Conservation (phyloP, 2,113 vertebrate species). For the Antechinus stuartii region DNA sequence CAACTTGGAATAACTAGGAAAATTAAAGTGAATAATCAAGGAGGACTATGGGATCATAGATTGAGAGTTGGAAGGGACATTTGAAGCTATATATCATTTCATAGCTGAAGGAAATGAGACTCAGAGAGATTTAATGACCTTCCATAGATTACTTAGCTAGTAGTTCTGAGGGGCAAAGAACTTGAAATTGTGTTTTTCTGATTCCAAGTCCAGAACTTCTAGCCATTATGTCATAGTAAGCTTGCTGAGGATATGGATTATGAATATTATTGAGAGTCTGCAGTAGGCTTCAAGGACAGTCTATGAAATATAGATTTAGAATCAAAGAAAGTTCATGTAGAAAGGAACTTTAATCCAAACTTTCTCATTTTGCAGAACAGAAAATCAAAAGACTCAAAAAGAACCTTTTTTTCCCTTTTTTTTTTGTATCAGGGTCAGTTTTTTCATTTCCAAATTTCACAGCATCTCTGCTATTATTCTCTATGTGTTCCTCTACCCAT, state of each 20-base stretch:
- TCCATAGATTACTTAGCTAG: not conserved
- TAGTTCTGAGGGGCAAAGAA: not conserved
- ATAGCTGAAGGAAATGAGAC: not conserved
- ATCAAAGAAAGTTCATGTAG: not conserved
- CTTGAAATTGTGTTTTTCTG: not conserved
- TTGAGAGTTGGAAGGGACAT: not conserved
- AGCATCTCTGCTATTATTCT: not conserved
- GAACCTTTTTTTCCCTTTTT: not conserved
- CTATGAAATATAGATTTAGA: not conserved
- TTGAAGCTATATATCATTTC: not conserved
- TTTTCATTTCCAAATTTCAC: not conserved
- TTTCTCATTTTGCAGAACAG: not conserved
- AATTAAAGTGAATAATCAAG: not conserved
- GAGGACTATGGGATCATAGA: not conserved
- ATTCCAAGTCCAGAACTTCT: not conserved
- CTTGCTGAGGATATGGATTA: not conserved
- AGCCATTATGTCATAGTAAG: not conserved
- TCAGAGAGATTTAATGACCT: not conserved
- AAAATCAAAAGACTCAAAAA: not conserved
- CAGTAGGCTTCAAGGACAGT: not conserved
- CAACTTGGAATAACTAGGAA: not conserved
- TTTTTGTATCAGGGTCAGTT: not conserved
- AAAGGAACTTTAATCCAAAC: not conserved
- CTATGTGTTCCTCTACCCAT: too few relatives aligned
- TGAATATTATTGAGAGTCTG: not conserved